Conservation (phyloP, 2,797 vertebrate species). For the Rhodeus uyekii region DNA sequence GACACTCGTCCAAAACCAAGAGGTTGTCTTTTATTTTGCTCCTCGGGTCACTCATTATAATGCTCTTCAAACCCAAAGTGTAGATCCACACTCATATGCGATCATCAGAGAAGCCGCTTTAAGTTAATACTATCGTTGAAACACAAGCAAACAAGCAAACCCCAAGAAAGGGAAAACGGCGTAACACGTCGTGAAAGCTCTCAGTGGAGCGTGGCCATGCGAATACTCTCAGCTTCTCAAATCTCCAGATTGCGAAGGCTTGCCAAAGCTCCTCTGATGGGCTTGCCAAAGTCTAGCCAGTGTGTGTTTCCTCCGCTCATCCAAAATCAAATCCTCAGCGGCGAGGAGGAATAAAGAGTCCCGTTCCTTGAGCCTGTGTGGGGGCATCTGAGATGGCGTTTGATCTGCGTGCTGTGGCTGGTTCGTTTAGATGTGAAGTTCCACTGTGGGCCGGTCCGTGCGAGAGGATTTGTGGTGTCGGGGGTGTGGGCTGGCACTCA, state of each 20-base stretch:
- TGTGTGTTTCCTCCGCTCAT: slow-evolving; percentile 30
- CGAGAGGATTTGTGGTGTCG: slow-evolving; percentile 61
- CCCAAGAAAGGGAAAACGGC: slow-evolving; percentile 55
- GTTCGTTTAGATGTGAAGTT: slow-evolving; percentile 55
- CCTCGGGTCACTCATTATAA: slow-evolving; percentile 19
- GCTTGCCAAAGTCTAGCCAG: neutral
- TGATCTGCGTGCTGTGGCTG: slow-evolving; percentile 48
- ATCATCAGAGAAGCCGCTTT: slow-evolving; percentile 51
- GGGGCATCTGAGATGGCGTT: slow-evolving; percentile 54
- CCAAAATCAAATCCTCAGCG: slow-evolving; percentile 68
- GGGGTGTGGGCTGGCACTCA: slow-evolving; percentile 73
- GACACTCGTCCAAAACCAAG: slow-evolving; percentile 72
- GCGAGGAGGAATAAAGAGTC: slow-evolving; percentile 62
- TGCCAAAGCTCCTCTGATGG: neutral
- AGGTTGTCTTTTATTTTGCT: slow-evolving; percentile 66
- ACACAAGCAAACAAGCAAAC: slow-evolving; percentile 46
- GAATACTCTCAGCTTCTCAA: slow-evolving; percentile 34
- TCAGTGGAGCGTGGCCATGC: slow-evolving; percentile 51
- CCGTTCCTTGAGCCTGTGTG: slow-evolving; percentile 62
- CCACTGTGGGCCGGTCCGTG: slow-evolving; percentile 69
- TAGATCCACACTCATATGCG: slow-evolving; percentile 23
- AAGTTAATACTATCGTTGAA: slow-evolving; percentile 59
- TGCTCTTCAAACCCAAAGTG: slow-evolving; percentile 50
- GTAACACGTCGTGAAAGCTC: slow-evolving; percentile 59
- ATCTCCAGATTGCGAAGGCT: slow-evolving; percentile 1